These are phyloP conservation scores for Leptinotarsa texana DNA, from an alignment of 1,140 invertebrate species.

Conservation along the genomic window DNA sequence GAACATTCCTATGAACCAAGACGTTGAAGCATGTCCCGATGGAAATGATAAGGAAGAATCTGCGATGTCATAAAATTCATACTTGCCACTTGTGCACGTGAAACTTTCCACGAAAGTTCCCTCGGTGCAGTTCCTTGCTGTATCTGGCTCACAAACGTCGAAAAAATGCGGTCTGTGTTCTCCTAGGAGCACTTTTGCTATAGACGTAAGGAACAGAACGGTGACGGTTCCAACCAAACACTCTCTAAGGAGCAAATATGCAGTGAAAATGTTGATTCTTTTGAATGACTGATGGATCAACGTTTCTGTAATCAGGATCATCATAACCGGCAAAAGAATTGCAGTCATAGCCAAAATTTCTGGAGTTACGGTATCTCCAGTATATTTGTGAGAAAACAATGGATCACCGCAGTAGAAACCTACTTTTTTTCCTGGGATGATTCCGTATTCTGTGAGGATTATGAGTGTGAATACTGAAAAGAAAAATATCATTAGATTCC, in stretches of 20 bases:
- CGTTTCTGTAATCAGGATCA: conserved; percentile 41
- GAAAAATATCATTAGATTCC: background rate
- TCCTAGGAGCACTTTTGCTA: conserved; percentile 67
- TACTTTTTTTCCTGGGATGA: conserved; percentile 57
- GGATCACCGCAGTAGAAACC: conserved; percentile 69
- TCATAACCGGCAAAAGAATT: conserved; percentile 49
- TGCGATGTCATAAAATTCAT: conserved; percentile 59
- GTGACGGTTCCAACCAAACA: conserved; percentile 25
- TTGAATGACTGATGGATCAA: conserved; percentile 24
- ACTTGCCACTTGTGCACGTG: conserved; percentile 66
- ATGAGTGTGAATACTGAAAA: conserved; percentile 26
- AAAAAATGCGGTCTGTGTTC: conserved; percentile 75
- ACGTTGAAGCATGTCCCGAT: conserved; percentile 74
- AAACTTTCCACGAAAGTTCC: conserved; percentile 64
- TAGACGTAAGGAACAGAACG: conserved; percentile 55
- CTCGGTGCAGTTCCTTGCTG: conserved; percentile 61
- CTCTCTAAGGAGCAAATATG: background rate
- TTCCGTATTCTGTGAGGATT: conserved; percentile 58
- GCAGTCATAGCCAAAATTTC: conserved; percentile 51
- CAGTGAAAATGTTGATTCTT: background rate
- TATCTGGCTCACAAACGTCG: conserved; percentile 68
- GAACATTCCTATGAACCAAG: conserved; percentile 68
- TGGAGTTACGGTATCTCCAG: conserved; percentile 63
- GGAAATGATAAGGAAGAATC: conserved; percentile 80
- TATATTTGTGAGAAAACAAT: conserved; percentile 62